phyloP scores from a whole-genome alignment of 2,113 vertebrate genomes.

The Leucoraja erinaceus region DNA sequence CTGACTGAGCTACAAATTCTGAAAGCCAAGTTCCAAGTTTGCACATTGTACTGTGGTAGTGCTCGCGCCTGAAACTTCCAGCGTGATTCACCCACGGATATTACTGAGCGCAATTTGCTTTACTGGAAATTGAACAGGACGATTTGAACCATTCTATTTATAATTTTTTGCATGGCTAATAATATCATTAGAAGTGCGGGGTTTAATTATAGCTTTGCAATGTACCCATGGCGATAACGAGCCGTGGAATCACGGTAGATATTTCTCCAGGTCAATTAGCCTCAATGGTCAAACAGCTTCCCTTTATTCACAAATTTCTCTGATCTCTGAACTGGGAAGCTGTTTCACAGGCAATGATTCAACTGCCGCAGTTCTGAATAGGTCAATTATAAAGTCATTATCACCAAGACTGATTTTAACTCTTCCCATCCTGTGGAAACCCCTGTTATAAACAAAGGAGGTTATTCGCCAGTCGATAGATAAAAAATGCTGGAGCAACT shows the following conservation, averaged over 20 bases:
- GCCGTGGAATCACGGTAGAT: not conserved
- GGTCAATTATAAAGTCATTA: conserved; percentile 17
- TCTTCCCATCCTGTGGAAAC: not conserved
- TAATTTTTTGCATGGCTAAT: not conserved
- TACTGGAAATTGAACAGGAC: not conserved
- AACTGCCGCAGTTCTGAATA: not conserved
- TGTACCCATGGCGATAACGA: not conserved
- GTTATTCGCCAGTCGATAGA: not conserved
- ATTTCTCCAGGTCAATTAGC: not conserved
- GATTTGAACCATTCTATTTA: not conserved
- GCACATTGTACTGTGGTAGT: too few relatives aligned
- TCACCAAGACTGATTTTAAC: not conserved
- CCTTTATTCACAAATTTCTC: not conserved
- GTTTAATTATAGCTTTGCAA: not conserved
- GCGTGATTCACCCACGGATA: not conserved
- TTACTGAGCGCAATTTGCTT: not conserved
- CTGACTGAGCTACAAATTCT: not conserved
- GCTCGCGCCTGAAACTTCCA: too few relatives aligned
- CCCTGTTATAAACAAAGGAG: not conserved
- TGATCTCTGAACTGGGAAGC: not conserved
- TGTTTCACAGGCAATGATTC: not conserved
- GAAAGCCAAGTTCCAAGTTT: not conserved
- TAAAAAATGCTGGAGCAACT: too few relatives aligned
- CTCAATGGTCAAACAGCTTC: not conserved
- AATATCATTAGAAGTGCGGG: not conserved